Conservation (phyloP, 2,113 vertebrate species). For the Prietella phreatophila region DNA sequence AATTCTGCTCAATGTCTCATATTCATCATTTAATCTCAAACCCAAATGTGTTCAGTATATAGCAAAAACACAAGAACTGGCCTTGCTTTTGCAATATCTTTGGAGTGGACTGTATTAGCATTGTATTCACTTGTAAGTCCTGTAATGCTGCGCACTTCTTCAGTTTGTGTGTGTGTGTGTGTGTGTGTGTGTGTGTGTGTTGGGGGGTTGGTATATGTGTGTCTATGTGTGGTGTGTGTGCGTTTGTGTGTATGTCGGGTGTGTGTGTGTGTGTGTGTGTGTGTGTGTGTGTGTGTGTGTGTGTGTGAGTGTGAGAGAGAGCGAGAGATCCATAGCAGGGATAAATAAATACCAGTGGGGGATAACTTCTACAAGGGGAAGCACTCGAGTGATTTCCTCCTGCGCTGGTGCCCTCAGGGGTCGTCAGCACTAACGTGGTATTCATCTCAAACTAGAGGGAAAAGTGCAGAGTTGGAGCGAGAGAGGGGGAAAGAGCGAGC, state of each 20-base stretch:
- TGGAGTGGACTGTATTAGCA: not conserved
- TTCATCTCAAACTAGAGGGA: constrained; percentile 50
- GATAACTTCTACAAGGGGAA: constrained; percentile 51
- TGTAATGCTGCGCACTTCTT: not conserved
- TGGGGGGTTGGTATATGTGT: not conserved
- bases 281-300: not conserved
- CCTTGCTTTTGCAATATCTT: not conserved
- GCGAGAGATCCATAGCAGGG: constrained; percentile 53
- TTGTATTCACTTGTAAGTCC: not conserved
- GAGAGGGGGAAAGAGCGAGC: not conserved
- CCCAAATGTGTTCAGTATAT: not conserved
- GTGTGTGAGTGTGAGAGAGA: no score
- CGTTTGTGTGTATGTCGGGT: not conserved
- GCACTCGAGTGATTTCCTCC: constrained; percentile 52
- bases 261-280: not conserved
- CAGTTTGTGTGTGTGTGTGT: not conserved
- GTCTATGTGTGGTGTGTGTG: not conserved
- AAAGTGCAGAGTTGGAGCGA: constrained; percentile 10
- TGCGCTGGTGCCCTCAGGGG: constrained; percentile 45
- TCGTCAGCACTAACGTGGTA: constrained; percentile 43
- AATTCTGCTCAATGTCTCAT: not conserved
- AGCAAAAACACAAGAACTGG: not conserved
- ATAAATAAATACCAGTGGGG: constrained; percentile 64
- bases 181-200: not conserved
- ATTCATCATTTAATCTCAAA: not conserved